Evolutionary conservation across 2,888 invertebrate species (phyloP).

Genomic region (Eristalinus sepulchralis): DNA sequence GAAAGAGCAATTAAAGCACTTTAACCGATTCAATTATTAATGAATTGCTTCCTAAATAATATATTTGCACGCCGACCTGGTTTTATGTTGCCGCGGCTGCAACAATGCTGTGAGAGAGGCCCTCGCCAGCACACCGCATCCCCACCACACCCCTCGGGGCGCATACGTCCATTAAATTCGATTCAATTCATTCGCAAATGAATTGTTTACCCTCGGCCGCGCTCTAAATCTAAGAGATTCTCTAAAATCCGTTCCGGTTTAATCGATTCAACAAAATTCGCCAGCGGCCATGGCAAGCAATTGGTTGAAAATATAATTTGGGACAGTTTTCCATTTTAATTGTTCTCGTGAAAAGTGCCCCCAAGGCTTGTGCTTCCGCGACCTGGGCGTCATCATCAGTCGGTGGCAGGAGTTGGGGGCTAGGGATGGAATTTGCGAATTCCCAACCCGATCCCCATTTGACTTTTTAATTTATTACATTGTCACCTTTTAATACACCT

Average conservation of each 20-base stretch:
- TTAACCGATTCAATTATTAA: neutral
- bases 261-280: conserved; percentile 9
- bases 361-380: neutral
- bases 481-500: conserved; percentile 8
- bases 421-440: neutral
- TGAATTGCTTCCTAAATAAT: neutral
- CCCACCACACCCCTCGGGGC: neutral
- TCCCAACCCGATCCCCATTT: conserved; percentile 16
- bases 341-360: neutral
- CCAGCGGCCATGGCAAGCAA: neutral
- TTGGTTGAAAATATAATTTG: conserved; percentile 29
- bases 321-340: conserved; percentile 32
- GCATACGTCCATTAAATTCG: neutral
- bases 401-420: too few species aligned
- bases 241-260: neutral
- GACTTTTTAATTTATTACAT: conserved; percentile 40
- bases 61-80: neutral
- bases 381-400: neutral
- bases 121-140: neutral
- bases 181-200: neutral
- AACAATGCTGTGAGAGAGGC: neutral
- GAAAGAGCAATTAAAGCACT: neutral
- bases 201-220: conserved; percentile 10
- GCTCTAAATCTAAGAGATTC: conserved; percentile 1
- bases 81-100: neutral